phyloP scores from a whole-genome alignment of 2,113 vertebrate species.

The Rhodinocichla rosea region DNA sequence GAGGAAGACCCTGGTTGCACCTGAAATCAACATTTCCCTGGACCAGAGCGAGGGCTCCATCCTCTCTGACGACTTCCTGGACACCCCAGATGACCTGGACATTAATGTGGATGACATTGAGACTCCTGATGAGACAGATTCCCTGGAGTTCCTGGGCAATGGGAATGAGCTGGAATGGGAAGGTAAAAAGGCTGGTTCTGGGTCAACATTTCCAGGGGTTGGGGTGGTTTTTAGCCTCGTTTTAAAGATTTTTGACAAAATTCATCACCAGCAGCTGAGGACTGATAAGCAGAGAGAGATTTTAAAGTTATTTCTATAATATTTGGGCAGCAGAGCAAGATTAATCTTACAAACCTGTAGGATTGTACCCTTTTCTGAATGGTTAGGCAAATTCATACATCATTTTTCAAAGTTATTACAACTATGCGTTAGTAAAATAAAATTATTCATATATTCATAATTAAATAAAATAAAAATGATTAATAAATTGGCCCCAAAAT shows the following conservation, averaged over 20 bases:
- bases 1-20: constrained; percentile 88
- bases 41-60: constrained; percentile 96
- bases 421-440: not conserved
- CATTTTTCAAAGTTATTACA: not conserved
- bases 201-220: not conserved
- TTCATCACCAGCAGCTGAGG: not conserved
- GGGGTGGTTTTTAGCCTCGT: not conserved
- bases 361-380: not conserved
- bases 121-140: constrained; percentile 95
- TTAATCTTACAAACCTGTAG: not conserved
- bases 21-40: constrained; percentile 95
- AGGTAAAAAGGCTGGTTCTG: constrained; percentile 68
- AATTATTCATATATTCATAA: not conserved
- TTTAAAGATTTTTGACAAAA: not conserved
- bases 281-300: not conserved
- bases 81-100: constrained; percentile 94
- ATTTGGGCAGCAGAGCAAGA: too few species aligned
- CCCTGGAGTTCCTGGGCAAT: constrained; percentile 91
- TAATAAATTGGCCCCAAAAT: not conserved
- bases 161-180: constrained; percentile 97
- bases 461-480: too few species aligned
- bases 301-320: not conserved
- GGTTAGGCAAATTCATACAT: not conserved
- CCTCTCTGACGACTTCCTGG: constrained; percentile 92
- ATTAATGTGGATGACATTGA: constrained; percentile 97